Evolutionary conservation across 2,888 invertebrate species (phyloP).

Genomic region (Alitta virens): DNA sequence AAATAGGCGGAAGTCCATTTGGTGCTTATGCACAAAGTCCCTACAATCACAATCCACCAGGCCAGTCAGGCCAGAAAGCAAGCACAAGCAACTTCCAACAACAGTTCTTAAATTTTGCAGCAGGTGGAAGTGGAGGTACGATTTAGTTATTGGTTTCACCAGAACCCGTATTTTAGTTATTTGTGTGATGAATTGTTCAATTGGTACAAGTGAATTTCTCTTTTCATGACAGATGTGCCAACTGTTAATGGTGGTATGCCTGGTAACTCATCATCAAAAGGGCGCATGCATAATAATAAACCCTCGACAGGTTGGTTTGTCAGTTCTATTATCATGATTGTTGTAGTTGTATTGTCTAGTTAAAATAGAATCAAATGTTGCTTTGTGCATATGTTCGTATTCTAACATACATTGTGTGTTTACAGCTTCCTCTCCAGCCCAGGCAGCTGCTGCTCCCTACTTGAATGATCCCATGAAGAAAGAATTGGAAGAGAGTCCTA

Average conservation of each 20-base stretch:
- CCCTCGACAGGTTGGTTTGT: conserved; percentile 13
- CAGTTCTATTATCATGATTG: not conserved
- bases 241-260: conserved; percentile 15
- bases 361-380: too few relatives aligned
- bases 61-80: not conserved
- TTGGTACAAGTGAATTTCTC: not conserved
- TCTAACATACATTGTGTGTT: conserved; percentile 1
- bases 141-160: too few relatives aligned
- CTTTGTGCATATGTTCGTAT: too few relatives aligned
- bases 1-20: conserved; percentile 19
- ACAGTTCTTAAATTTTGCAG: conserved; percentile 22
- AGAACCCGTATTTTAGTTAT: too few relatives aligned
- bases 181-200: too few relatives aligned
- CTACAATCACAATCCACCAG: not conserved
- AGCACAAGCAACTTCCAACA: conserved; percentile 14
- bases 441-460: conserved; percentile 39
- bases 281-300: conserved; percentile 4
- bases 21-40: conserved; percentile 8
- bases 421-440: conserved; percentile 45
- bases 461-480: not conserved
- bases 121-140: conserved; percentile 1
- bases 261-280: conserved; percentile 5
- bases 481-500: not conserved
- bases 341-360: too few relatives aligned
- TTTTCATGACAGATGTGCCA: conserved; percentile 5